Evolutionary conservation across 2,888 invertebrate species (phyloP).

Genomic region (Parnassius apollo): DNA sequence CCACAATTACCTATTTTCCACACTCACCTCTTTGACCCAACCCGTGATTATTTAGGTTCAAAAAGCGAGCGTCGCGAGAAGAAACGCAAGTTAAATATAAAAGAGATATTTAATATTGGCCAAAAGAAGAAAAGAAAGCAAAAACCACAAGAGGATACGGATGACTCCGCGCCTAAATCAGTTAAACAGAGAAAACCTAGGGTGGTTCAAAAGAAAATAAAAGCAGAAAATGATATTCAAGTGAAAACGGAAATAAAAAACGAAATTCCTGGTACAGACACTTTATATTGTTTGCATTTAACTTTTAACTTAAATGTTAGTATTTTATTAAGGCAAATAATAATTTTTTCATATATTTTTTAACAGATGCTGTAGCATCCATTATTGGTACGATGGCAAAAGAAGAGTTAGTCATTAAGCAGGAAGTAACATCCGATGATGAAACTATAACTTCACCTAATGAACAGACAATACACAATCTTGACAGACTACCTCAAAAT

Average conservation of each 20-base stretch:
- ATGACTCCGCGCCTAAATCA: conserved; percentile 33
- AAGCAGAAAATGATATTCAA: conserved; percentile 32
- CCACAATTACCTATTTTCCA: conserved; percentile 48
- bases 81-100: conserved; percentile 86
- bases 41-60: conserved; percentile 75
- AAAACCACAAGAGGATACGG: conserved; percentile 38
- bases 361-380: conserved; percentile 65
- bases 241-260: conserved; percentile 39
- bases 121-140: conserved; percentile 63
- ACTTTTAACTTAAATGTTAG: background rate
- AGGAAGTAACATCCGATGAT: conserved; percentile 18
- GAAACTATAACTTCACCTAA: background rate
- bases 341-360: conserved; percentile 18
- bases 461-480: background rate
- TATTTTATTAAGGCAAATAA: background rate
- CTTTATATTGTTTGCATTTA: background rate
- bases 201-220: conserved; percentile 38
- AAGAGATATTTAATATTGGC: conserved; percentile 83
- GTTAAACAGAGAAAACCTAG: conserved; percentile 52
- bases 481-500: background rate
- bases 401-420: conserved; percentile 24
- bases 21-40: conserved; percentile 74
- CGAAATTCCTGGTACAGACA: conserved; percentile 53
- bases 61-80: conserved; percentile 86
- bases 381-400: conserved; percentile 59